These are phyloP conservation scores for Oscheius sp. DNA, from an alignment of 1,140 invertebrate genomes.

Conservation along the genomic window DNA sequence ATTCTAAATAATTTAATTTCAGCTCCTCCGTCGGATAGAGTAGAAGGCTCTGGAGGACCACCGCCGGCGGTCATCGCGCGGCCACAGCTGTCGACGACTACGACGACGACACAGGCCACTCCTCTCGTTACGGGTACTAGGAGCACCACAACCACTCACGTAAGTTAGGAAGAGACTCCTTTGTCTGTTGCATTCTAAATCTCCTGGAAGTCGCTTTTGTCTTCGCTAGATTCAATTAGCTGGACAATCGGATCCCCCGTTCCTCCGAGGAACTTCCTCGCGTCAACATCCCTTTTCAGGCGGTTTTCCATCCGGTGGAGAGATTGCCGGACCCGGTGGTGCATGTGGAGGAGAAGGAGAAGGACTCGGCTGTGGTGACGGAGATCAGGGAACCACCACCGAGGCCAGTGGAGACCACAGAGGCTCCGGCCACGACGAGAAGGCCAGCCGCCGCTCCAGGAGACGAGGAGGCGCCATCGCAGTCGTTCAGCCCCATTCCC, in stretches of 20 bases:
- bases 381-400: not conserved
- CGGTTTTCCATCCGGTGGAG: not conserved
- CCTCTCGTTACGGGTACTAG: not conserved
- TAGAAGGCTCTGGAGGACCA: not conserved
- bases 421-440: conserved; percentile 2
- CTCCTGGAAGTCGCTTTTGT: not conserved
- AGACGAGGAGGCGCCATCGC: not conserved
- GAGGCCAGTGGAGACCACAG: not conserved
- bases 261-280: not conserved
- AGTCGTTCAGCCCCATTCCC: conserved; percentile 41
- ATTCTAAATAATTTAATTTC: not conserved
- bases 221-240: not conserved
- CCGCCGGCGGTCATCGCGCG: too few relatives aligned
- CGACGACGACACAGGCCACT: not conserved
- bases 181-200: too few relatives aligned
- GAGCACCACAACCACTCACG: not conserved
- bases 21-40: conserved; percentile 18
- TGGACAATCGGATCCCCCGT: not conserved
- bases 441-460: not conserved
- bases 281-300: conserved; percentile 8
- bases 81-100: not conserved
- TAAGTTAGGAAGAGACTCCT: too few relatives aligned
- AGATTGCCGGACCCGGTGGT: not conserved
- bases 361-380: not conserved
- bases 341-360: not conserved